These are phyloP conservation scores for Carterocephalus palaemon DNA, from an alignment of 2,888 invertebrate genomes.

Conservation along the genomic window DNA sequence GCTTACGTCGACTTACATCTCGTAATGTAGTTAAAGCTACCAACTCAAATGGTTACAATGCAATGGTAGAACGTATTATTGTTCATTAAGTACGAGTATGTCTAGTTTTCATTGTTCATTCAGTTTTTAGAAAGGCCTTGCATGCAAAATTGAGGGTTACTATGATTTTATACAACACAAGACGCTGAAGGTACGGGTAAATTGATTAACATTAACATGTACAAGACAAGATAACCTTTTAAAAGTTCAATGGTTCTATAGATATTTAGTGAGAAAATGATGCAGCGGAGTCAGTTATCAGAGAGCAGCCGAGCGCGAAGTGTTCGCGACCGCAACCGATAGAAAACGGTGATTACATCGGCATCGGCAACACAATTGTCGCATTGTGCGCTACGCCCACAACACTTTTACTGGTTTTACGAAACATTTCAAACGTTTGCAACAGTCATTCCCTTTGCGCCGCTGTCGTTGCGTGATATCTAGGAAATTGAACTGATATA, in stretches of 20 bases:
- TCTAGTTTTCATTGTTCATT: too few species aligned
- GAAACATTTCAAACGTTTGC: slow-evolving; percentile 62
- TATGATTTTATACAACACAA: too few species aligned
- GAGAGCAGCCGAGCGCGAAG: slow-evolving; percentile 63
- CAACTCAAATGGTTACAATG: too few species aligned
- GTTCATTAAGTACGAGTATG: too few species aligned
- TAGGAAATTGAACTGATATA: slow-evolving; percentile 46
- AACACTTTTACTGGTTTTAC: slow-evolving; percentile 73
- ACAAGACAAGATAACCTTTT: too few species aligned
- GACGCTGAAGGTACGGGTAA: too few species aligned
- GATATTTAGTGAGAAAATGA: slow-evolving; percentile 39
- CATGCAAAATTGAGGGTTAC: too few species aligned
- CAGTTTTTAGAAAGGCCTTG: too few species aligned
- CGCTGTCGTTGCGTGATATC: slow-evolving; percentile 63
- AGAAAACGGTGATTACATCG: slow-evolving; percentile 74
- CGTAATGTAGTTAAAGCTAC: too few species aligned
- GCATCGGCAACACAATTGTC: slow-evolving; percentile 64
- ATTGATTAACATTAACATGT: too few species aligned
- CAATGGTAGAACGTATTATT: too few species aligned
- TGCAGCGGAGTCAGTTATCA: slow-evolving; percentile 43
- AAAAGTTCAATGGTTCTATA: slow-evolving; percentile 2
- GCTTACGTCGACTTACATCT: too few species aligned
- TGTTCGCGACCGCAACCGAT: slow-evolving; percentile 72
- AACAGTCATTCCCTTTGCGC: slow-evolving; percentile 50
- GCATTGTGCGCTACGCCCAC: slow-evolving; percentile 66